Percentiles rank a stretch among this genome's conserved stretches.
These are phyloP conservation scores for Sinosuthora webbiana DNA, from an alignment of 2,113 vertebrate genomes.

Conservation along the genomic window DNA sequence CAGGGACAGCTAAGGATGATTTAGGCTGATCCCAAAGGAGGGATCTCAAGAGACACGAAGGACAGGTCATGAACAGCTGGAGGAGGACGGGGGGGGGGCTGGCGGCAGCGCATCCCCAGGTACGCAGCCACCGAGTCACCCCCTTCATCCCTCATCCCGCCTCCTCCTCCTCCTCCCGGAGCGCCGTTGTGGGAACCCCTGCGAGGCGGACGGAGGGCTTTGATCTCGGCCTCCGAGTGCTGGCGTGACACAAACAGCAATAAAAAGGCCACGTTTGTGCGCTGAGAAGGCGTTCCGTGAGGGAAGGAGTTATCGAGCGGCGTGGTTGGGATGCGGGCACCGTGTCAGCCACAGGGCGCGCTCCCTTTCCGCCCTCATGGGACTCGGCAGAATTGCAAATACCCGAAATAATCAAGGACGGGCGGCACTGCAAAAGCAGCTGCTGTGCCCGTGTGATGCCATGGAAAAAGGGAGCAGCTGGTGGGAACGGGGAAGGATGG, in stretches of 20 bases:
- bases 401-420: accelerated
- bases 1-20: accelerated
- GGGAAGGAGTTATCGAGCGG: background rate
- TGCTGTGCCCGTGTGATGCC: background rate
- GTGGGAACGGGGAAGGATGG: background rate
- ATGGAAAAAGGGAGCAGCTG: background rate
- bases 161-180: background rate
- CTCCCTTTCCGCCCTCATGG: background rate
- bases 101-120: background rate
- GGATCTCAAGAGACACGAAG: background rate
- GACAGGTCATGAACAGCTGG: background rate
- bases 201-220: accelerated
- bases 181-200: background rate
- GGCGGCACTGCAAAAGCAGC: background rate
- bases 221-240: background rate
- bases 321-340: background rate
- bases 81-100: background rate
- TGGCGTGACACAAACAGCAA: background rate
- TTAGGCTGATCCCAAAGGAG: background rate
- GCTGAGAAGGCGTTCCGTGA: background rate
- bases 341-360: accelerated
- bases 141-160: background rate
- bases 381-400: background rate
- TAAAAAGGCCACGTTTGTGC: background rate
- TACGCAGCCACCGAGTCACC: accelerated